Conservation (phyloP, 2,888 invertebrate species). For the Acleris cristana region DNA sequence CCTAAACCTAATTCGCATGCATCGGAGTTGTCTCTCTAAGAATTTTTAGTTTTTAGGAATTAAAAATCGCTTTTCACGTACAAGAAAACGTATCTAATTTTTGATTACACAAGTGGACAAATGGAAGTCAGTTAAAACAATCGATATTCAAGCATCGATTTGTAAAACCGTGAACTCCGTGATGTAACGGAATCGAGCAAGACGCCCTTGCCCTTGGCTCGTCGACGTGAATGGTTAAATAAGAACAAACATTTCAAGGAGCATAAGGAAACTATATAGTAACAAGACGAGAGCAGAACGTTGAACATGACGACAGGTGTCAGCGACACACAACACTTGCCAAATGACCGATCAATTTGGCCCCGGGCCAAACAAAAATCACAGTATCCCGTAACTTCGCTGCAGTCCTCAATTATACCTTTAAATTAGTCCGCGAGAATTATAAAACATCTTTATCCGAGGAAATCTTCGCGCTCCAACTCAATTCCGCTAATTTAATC, state of each 20-base stretch:
- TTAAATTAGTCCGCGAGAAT: conserved; percentile 41
- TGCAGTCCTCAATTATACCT: conserved; percentile 46
- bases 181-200: conserved; percentile 40
- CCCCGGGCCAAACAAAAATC: conserved; percentile 56
- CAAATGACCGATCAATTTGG: conserved; percentile 74
- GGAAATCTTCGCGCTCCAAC: conserved; percentile 17
- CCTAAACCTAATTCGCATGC: too few relatives aligned
- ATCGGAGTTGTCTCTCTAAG: too few relatives aligned
- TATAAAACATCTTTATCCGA: conserved; percentile 31
- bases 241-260: conserved; percentile 24
- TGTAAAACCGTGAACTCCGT: conserved; percentile 42
- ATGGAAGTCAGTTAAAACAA: conserved; percentile 21
- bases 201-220: conserved; percentile 60
- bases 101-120: neutral
- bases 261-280: conserved; percentile 26
- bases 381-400: conserved; percentile 35
- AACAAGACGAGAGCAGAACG: conserved; percentile 52
- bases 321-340: conserved; percentile 62
- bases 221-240: conserved; percentile 38
- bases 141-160: conserved; percentile 39
- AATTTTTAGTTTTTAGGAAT: too few relatives aligned
- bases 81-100: too few relatives aligned
- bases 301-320: conserved; percentile 71
- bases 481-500: conserved; percentile 30
- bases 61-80: too few relatives aligned